These are phyloP conservation scores for Motacilla tschutschensis DNA, from an alignment of 2,113 vertebrate species.

Conservation along the genomic window DNA sequence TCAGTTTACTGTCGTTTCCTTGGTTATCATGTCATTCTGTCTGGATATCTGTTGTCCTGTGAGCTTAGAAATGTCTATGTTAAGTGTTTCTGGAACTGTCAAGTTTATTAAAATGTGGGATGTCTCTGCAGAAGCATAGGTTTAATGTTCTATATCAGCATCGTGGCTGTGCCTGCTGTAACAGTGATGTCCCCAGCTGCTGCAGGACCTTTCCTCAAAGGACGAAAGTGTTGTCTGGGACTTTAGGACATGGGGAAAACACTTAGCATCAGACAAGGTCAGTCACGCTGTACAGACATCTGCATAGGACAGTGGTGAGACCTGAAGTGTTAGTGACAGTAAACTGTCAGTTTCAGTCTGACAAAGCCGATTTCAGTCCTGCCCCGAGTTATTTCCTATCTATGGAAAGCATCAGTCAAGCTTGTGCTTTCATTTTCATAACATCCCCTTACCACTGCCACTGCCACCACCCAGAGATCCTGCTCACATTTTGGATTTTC, in stretches of 20 bases:
- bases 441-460: neutral
- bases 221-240: neutral
- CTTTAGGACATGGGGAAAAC: neutral
- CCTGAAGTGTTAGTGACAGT: neutral
- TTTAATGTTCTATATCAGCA: neutral
- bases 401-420: slow-evolving; percentile 43
- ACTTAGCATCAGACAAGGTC: neutral
- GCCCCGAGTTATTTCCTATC: slow-evolving; percentile 25
- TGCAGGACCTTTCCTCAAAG: slow-evolving; percentile 1
- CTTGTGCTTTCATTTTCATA: slow-evolving; percentile 32
- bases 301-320: neutral
- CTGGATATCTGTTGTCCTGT: neutral
- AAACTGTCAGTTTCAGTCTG: slow-evolving; percentile 54
- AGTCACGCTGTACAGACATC: neutral
- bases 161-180: neutral
- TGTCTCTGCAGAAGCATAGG: neutral
- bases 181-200: neutral
- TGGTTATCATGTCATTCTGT: neutral
- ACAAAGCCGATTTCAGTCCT: neutral
- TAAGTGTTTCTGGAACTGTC: neutral
- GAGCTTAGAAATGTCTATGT: neutral
- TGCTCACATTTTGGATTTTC: slow-evolving; percentile 11
- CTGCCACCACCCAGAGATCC: neutral
- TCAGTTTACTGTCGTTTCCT: neutral
- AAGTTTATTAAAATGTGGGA: neutral